Evolutionary conservation across 2,888 invertebrate species (phyloP).

Genomic region (Poecilobothrus nobilitatus): DNA sequence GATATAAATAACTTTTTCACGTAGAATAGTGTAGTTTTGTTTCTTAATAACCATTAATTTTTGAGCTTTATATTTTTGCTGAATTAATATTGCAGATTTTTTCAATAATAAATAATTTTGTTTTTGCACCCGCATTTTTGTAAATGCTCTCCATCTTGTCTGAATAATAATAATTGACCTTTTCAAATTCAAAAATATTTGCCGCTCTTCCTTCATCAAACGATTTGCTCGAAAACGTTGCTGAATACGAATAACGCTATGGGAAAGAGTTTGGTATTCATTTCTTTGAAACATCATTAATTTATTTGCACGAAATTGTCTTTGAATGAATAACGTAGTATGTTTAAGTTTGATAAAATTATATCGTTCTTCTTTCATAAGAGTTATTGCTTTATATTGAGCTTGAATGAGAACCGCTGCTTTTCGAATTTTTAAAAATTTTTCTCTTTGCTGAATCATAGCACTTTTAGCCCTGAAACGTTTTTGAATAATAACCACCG

Average conservation of each 20-base stretch:
- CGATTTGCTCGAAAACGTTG: slow-evolving; percentile 15
- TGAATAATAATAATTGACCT: slow-evolving; percentile 39
- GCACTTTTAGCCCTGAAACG: slow-evolving; percentile 32
- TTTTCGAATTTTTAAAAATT: slow-evolving; percentile 30
- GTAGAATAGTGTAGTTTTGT: not conserved
- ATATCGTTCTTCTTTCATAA: slow-evolving; percentile 32
- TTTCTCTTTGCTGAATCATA: slow-evolving; percentile 26
- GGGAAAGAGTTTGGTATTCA: slow-evolving; percentile 26
- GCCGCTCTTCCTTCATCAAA: slow-evolving; percentile 27
- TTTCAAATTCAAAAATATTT: slow-evolving; percentile 23
- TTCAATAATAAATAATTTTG: slow-evolving; percentile 25
- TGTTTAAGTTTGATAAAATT: slow-evolving; percentile 25
- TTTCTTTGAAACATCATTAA: slow-evolving; percentile 28
- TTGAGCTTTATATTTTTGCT: slow-evolving; percentile 7
- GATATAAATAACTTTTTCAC: slow-evolving; percentile 29
- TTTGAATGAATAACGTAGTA: slow-evolving; percentile 35
- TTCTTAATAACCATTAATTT: not conserved
- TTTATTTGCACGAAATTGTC: slow-evolving; percentile 23
- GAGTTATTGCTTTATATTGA: slow-evolving; percentile 29
- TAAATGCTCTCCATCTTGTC: slow-evolving; percentile 34
- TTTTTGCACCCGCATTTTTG: slow-evolving; percentile 25
- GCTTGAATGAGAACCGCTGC: slow-evolving; percentile 35
- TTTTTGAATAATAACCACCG: slow-evolving; percentile 35
- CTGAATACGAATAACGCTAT: slow-evolving; percentile 15
- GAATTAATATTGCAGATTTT: slow-evolving; percentile 13